Evolutionary conservation across 1,140 invertebrate genomes (phyloP).

Genomic region (Caerostris extrusa): DNA sequence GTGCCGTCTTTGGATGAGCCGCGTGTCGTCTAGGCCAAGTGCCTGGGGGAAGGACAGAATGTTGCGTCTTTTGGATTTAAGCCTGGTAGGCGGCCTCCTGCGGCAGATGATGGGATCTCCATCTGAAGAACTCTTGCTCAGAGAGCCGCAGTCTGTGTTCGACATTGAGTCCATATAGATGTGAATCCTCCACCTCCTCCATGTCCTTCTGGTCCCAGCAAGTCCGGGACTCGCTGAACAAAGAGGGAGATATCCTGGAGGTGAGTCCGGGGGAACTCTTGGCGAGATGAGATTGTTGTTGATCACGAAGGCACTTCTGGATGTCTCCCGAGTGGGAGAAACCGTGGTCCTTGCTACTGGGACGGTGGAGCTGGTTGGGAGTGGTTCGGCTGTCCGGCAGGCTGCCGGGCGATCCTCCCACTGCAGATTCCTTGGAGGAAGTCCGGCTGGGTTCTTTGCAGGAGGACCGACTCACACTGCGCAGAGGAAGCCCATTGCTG

Average conservation of each 20-base stretch:
- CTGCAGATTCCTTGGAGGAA: slow-evolving; percentile 12
- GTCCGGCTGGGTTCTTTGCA: slow-evolving; percentile 31
- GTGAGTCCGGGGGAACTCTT: slow-evolving; percentile 74
- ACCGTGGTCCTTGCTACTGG: neutral
- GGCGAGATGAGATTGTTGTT: slow-evolving; percentile 49
- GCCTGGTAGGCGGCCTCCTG: slow-evolving; percentile 80
- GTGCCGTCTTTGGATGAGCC: slow-evolving; percentile 85
- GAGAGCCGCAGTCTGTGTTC: slow-evolving; percentile 82
- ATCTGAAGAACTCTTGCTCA: slow-evolving; percentile 82
- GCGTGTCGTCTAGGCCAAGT: slow-evolving; percentile 85
- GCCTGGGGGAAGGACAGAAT: slow-evolving; percentile 84
- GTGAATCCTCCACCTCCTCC: slow-evolving; percentile 68
- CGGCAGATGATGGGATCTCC: slow-evolving; percentile 80
- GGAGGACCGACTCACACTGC: slow-evolving; percentile 48
- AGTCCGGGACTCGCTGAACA: neutral
- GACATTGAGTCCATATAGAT: slow-evolving; percentile 80
- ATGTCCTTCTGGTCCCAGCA: slow-evolving; percentile 60
- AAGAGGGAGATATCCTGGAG: neutral
- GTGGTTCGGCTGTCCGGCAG: neutral
- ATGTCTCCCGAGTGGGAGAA: slow-evolving; percentile 25
- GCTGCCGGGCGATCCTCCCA: neutral
- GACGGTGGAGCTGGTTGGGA: slow-evolving; percentile 37
- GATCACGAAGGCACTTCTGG: slow-evolving; percentile 22
- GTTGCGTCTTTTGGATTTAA: slow-evolving; percentile 82
- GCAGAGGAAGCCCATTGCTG: neutral